A percentile compares a stretch with the other conserved stretches of the same genome.
Evolutionary conservation across 2,797 vertebrate species (phyloP).

Genomic region (Crenuchus spilurus): DNA sequence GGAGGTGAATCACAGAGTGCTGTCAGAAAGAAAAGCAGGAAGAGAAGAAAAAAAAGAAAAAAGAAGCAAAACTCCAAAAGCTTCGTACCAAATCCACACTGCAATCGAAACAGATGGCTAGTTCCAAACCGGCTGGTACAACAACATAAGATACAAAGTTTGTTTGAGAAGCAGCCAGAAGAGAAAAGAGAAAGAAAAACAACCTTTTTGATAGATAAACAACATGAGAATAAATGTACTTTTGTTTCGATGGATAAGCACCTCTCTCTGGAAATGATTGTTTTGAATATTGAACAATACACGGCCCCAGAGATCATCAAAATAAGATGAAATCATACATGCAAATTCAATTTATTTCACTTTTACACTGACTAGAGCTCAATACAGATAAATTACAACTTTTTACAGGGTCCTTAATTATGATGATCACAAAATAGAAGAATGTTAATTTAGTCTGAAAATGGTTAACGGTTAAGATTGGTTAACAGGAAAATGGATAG

Average conservation of each 20-base stretch:
- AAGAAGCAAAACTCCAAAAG: conserved; percentile 31
- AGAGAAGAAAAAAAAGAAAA: background rate
- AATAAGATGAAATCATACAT: background rate
- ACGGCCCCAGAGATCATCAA: background rate
- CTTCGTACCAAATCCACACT: background rate
- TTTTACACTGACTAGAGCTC: background rate
- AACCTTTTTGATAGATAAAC: conserved; percentile 1
- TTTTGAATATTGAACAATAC: background rate
- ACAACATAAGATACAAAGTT: conserved; percentile 11
- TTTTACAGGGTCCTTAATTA: background rate
- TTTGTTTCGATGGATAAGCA: background rate
- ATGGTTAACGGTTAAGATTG: no score
- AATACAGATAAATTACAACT: background rate
- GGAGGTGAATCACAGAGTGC: background rate
- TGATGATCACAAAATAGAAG: background rate
- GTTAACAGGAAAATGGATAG: no score
- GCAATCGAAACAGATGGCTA: conserved; percentile 11
- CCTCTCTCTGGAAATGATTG: background rate
- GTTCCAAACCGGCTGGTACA: background rate
- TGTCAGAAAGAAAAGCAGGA: background rate
- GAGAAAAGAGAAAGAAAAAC: background rate
- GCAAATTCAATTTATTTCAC: background rate
- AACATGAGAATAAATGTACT: background rate
- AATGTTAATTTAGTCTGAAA: background rate
- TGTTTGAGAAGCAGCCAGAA: background rate